A percentile compares a stretch with the other conserved stretches of the same genome.
Conservation (phyloP, 2,888 invertebrate species). For the Germaria angustata region DNA sequence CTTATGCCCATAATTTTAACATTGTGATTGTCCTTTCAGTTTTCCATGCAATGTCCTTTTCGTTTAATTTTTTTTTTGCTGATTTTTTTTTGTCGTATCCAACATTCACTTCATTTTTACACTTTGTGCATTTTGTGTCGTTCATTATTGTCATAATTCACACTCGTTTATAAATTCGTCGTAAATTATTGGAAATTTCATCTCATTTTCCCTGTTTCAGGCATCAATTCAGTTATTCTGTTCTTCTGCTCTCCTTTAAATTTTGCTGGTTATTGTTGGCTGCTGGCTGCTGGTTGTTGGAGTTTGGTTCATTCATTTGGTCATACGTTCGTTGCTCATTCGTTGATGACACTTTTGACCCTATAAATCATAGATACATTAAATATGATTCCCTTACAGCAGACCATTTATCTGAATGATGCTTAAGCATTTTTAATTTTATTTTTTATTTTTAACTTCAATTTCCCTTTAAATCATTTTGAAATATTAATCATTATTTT, state of each 20-base stretch:
- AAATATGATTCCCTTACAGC: constrained; percentile 52
- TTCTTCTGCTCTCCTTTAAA: constrained; percentile 18
- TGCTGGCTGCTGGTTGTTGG: constrained; percentile 13
- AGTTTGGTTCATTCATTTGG: constrained; percentile 31
- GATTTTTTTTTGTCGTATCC: constrained; percentile 12
- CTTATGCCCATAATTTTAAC: constrained; percentile 60
- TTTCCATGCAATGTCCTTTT: constrained; percentile 41
- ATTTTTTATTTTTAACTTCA: constrained; percentile 20
- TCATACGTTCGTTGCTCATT: constrained; percentile 51
- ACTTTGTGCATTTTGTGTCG: constrained; percentile 65
- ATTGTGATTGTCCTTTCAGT: constrained; percentile 41
- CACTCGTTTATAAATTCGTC: constrained; percentile 63
- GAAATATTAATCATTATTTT: neutral
- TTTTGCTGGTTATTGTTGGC: constrained; percentile 2
- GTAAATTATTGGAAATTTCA: constrained; percentile 67
- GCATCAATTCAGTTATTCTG: constrained; percentile 51
- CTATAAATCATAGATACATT: constrained; percentile 72
- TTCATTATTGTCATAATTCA: constrained; percentile 68
- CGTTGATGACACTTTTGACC: constrained; percentile 73
- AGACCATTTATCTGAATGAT: constrained; percentile 52
- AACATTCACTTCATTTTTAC: constrained; percentile 65
- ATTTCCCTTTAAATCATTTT: constrained; percentile 6
- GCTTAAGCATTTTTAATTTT: constrained; percentile 46
- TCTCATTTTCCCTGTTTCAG: constrained; percentile 64
- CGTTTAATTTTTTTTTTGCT: neutral